phyloP scores from a whole-genome alignment of 2,113 vertebrate genomes.

The Toxotes jaculatrix region DNA sequence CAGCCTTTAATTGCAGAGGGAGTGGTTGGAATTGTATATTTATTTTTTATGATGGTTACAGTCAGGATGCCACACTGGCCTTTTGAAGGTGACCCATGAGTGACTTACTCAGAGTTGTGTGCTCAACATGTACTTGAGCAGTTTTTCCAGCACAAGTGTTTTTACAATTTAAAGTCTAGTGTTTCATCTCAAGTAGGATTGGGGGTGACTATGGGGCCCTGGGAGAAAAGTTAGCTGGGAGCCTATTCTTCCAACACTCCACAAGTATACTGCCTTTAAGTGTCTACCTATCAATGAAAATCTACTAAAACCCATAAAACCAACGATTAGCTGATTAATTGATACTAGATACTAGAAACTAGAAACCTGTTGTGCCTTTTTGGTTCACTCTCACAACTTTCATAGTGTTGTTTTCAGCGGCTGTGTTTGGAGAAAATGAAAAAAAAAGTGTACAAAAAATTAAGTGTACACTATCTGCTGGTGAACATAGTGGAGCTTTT shows the following conservation, averaged over 20 bases:
- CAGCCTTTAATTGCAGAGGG: constrained; percentile 21
- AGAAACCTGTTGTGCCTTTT: neutral
- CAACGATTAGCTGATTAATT: neutral
- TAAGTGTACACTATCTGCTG: too few relatives aligned
- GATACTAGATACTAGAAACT: neutral
- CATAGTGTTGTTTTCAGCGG: neutral
- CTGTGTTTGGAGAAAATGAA: too few relatives aligned
- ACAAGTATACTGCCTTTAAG: neutral
- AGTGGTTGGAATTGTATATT: constrained; percentile 20
- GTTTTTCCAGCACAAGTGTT: neutral
- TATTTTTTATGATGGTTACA: constrained; percentile 37
- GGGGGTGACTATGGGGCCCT: too few relatives aligned
- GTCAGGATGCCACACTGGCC: constrained; percentile 13
- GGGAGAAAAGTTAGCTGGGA: neutral
- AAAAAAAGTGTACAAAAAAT: too few relatives aligned
- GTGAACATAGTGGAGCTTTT: too few relatives aligned
- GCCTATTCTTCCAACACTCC: neutral
- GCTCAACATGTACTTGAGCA: neutral
- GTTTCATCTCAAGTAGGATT: neutral
- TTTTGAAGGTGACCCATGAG: constrained; percentile 7
- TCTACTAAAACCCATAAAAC: too few relatives aligned
- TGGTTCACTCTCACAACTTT: neutral
- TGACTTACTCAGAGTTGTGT: neutral
- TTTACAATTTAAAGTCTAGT: neutral
- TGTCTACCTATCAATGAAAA: neutral